Conservation (phyloP, 2,797 vertebrate species). For the Cuniculus paca region DNA sequence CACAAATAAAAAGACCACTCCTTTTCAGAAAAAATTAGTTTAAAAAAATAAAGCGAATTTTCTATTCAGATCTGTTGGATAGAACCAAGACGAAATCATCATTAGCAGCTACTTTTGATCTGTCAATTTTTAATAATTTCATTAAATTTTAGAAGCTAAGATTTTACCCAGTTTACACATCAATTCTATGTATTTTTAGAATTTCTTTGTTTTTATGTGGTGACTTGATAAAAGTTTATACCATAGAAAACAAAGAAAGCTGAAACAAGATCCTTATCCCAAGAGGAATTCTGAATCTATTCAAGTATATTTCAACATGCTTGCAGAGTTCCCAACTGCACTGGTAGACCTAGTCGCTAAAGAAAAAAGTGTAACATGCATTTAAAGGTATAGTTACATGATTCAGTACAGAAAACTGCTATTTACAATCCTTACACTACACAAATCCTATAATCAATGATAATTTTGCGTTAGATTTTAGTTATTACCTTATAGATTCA, state of each 20-base stretch:
- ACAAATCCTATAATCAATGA: neutral
- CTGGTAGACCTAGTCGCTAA: neutral
- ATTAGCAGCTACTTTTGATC: neutral
- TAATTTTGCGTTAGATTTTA: conserved; percentile 12
- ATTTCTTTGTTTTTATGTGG: neutral
- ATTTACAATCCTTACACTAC: neutral
- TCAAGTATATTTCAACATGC: neutral
- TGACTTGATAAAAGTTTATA: neutral
- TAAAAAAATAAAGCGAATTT: neutral
- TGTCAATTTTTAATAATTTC: neutral
- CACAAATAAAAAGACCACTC: neutral
- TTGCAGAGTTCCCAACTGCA: neutral
- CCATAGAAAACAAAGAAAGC: neutral
- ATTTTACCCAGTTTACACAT: neutral
- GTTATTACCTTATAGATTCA: neutral
- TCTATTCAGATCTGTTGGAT: neutral
- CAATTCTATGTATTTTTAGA: neutral
- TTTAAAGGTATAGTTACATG: neutral
- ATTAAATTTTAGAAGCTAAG: conserved; percentile 31
- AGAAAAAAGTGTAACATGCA: neutral
- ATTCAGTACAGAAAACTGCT: neutral
- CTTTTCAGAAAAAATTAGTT: neutral
- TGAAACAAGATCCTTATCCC: neutral
- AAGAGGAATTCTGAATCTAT: neutral
- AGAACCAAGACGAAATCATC: neutral